Evolutionary conservation across 2,888 invertebrate genomes (phyloP).

Genomic region (Apamea epomidion): DNA sequence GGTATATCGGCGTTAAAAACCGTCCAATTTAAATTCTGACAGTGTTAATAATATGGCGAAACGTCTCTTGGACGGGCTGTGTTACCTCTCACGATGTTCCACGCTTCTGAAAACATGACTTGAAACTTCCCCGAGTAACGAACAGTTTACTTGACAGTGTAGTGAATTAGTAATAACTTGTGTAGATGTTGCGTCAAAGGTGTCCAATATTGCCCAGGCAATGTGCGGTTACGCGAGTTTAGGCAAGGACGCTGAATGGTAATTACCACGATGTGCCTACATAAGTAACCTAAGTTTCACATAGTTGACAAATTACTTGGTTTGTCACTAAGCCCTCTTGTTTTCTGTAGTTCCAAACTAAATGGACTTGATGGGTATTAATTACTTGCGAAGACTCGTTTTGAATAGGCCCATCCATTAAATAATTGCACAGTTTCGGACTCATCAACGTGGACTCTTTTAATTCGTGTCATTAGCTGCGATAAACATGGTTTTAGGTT

Average conservation of each 20-base stretch:
- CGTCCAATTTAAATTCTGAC: constrained; percentile 43
- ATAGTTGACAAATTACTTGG: constrained; percentile 53
- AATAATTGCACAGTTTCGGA: constrained; percentile 47
- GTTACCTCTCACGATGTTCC: constrained; percentile 43
- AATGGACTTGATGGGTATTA: constrained; percentile 54
- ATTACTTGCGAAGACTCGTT: constrained; percentile 53
- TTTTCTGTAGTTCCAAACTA: constrained; percentile 54
- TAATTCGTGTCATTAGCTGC: constrained; percentile 50
- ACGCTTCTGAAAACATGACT: constrained; percentile 47
- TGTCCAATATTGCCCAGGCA: constrained; percentile 58
- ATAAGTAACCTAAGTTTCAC: constrained; percentile 45
- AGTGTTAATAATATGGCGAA: constrained; percentile 45
- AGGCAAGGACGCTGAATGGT: constrained; percentile 31
- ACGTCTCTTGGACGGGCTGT: constrained; percentile 28
- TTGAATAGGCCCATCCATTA: constrained; percentile 37
- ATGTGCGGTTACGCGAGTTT: constrained; percentile 55
- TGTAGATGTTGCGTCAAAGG: constrained; percentile 58
- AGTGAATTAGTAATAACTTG: constrained; percentile 65
- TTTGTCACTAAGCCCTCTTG: constrained; percentile 47
- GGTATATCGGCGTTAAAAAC: constrained; percentile 26
- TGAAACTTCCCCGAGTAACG: constrained; percentile 45
- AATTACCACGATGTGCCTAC: constrained; percentile 41
- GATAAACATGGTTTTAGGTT: constrained; percentile 39
- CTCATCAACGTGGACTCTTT: constrained; percentile 40
- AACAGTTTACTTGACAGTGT: constrained; percentile 53